phyloP scores from a whole-genome alignment of 1,140 invertebrate species.

The Aradophagus sp. region DNA sequence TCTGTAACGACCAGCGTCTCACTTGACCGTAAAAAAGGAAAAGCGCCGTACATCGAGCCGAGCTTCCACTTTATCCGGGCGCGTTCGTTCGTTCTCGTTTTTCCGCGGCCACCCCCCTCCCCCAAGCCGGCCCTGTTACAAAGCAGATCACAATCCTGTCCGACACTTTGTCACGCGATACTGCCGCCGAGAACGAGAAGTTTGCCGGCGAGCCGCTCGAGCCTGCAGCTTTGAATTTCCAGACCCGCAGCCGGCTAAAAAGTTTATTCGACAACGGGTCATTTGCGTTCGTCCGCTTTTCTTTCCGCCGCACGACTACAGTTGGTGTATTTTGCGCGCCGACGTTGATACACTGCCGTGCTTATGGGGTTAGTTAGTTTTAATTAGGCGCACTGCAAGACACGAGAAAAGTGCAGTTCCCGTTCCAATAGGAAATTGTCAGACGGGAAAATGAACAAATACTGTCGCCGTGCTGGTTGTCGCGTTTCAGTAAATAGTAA shows the following conservation, averaged over 20 bases:
- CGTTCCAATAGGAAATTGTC: no score
- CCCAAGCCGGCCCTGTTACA: no score
- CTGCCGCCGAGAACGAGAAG: conserved; percentile 27
- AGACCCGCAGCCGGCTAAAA: conserved; percentile 19
- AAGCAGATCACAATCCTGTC: conserved; percentile 51
- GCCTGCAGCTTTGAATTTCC: conserved; percentile 36
- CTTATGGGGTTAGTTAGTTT: no score
- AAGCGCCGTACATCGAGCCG: conserved; percentile 27
- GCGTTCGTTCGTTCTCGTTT: conserved; percentile 44
- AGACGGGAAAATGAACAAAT: no score
- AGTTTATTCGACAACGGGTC: conserved; percentile 52
- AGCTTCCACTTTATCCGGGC: conserved; percentile 46
- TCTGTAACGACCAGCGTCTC: conserved; percentile 52
- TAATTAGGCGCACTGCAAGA: no score
- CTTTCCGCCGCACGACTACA: conserved; percentile 17
- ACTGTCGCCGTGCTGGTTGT: no score
- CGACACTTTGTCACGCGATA: conserved; percentile 54
- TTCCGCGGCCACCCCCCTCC: not conserved
- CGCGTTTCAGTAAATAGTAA: no score
- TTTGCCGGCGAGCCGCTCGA: conserved; percentile 19
- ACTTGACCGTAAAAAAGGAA: conserved; percentile 50
- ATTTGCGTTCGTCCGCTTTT: conserved; percentile 44
- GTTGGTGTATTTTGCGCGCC: no score
- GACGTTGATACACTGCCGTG: no score
- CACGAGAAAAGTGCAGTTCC: no score